These are phyloP conservation scores for Tenthredo distinguenda DNA, from an alignment of 2,888 invertebrate genomes.

Conservation along the genomic window DNA sequence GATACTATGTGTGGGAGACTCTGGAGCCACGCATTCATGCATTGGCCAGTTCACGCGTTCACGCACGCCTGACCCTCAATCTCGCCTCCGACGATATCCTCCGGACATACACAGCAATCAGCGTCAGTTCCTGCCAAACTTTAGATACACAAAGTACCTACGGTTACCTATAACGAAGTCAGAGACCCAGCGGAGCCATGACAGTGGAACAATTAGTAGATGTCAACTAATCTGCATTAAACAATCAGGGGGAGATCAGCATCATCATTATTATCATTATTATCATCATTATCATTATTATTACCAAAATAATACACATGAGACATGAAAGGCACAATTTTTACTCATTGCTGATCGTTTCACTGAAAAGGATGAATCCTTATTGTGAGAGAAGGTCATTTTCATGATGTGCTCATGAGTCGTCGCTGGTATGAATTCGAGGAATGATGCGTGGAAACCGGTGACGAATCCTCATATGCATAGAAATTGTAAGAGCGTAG, in stretches of 20 bases:
- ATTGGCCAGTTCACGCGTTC: constrained; percentile 44
- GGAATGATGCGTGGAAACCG: neutral
- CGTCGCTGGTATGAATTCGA: too few species aligned
- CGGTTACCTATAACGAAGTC: constrained; percentile 37
- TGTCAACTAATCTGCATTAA: neutral
- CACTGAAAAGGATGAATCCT: neutral
- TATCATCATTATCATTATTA: neutral
- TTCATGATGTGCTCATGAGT: neutral
- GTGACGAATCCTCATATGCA: constrained; percentile 6
- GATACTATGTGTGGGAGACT: constrained; percentile 38
- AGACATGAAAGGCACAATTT: neutral
- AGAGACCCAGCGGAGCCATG: neutral
- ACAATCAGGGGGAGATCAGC: neutral
- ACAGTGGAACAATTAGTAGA: neutral
- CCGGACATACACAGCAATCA: constrained; percentile 51
- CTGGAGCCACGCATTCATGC: constrained; percentile 34
- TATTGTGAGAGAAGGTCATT: neutral
- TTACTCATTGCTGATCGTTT: neutral
- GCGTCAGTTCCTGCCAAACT: constrained; percentile 52
- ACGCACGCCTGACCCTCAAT: constrained; percentile 52
- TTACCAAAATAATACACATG: neutral
- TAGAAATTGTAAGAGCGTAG: constrained; percentile 11
- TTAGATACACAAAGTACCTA: constrained; percentile 26
- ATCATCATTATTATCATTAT: neutral
- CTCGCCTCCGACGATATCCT: constrained; percentile 51